Percentiles rank a stretch among this genome's conserved stretches.
Conservation (phyloP, 2,797 vertebrate species). For the Pipistrellus pygmaeus region DNA sequence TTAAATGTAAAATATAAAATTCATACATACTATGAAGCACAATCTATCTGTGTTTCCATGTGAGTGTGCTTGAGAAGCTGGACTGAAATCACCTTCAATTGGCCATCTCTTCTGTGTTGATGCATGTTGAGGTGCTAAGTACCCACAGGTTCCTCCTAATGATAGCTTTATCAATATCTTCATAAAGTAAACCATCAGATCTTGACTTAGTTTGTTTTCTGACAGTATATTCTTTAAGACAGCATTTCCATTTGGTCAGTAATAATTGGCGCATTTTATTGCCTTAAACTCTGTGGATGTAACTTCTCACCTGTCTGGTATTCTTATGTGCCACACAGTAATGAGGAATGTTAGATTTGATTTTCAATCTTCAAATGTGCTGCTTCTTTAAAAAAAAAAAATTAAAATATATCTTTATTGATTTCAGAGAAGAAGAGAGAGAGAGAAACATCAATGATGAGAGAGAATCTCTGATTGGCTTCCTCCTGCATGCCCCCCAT, state of each 20-base stretch:
- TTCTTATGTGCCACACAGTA: background rate
- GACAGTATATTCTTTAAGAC: background rate
- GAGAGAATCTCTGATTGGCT: too few species aligned
- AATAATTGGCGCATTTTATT: background rate
- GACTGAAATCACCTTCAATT: background rate
- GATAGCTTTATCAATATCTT: background rate
- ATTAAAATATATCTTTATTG: too few species aligned
- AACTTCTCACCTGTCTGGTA: background rate
- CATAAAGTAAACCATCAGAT: background rate
- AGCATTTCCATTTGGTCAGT: background rate
- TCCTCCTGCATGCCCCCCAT: too few species aligned
- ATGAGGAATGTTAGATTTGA: background rate
- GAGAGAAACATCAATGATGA: too few species aligned
- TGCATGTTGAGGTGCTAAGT: background rate
- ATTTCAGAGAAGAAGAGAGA: too few species aligned
- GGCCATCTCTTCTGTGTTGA: background rate
- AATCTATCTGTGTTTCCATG: background rate
- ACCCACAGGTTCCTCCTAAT: background rate
- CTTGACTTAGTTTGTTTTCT: background rate
- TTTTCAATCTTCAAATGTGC: background rate
- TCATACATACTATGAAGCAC: background rate
- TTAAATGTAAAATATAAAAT: constrained; percentile 28
- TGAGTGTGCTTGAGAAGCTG: background rate
- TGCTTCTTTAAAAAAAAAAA: background rate
- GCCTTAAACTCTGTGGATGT: background rate